These are phyloP conservation scores for Teleogryllus oceanicus DNA, from an alignment of 2,888 invertebrate genomes.

Conservation along the genomic window DNA sequence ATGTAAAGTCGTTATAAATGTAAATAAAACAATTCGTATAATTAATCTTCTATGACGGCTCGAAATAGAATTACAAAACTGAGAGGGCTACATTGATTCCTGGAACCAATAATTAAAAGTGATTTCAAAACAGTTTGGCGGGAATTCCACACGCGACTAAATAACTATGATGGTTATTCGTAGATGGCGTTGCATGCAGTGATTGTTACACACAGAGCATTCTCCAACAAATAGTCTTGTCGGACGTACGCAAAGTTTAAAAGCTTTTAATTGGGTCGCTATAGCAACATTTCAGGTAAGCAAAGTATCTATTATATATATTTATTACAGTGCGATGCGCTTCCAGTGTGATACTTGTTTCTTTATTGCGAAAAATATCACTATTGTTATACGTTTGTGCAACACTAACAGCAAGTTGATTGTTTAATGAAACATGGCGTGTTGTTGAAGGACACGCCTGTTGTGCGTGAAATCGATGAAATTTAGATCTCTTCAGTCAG, in stretches of 20 bases:
- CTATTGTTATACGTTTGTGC: slow-evolving; percentile 33
- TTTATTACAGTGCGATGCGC: background rate
- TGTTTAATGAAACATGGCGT: slow-evolving; percentile 34
- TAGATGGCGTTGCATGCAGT: slow-evolving; percentile 29
- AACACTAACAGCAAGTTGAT: slow-evolving; percentile 27
- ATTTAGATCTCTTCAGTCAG: no score
- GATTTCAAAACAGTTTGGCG: no score
- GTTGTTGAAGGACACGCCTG: slow-evolving; percentile 30
- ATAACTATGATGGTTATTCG: background rate
- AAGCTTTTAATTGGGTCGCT: slow-evolving; percentile 12
- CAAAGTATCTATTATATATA: background rate
- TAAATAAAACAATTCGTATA: no score
- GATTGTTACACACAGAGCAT: slow-evolving; percentile 35
- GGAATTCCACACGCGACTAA: no score
- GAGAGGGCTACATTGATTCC: no score
- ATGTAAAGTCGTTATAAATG: no score
- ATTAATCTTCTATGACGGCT: no score
- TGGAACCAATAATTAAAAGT: no score
- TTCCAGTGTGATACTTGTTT: background rate
- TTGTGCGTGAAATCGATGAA: background rate
- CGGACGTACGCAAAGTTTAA: slow-evolving; percentile 24
- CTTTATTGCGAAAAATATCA: slow-evolving; percentile 18
- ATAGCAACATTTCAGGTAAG: background rate
- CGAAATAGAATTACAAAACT: no score
- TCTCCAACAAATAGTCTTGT: slow-evolving; percentile 33